Percentiles rank a stretch among this genome's conserved stretches.
Evolutionary conservation across 2,113 vertebrate species (phyloP).

Genomic region (Sturnus vulgaris): DNA sequence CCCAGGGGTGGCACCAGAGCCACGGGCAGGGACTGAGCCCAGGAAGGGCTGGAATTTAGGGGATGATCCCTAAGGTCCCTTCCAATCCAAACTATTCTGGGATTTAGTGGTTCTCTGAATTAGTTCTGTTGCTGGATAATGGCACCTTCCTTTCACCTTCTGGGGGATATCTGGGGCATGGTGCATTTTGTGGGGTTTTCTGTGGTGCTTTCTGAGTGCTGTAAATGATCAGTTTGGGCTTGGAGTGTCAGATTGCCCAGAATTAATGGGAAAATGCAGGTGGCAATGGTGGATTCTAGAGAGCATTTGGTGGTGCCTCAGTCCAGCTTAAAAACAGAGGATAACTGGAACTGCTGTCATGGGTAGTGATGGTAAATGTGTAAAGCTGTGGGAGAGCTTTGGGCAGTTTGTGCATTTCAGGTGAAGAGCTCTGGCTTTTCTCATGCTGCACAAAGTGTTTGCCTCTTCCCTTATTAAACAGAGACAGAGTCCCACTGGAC

Average conservation of each 20-base stretch:
- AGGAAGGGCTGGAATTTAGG: too few species aligned
- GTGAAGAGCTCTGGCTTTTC: not conserved
- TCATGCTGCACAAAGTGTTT: not conserved
- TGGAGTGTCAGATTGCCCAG: not conserved
- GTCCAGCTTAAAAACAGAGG: not conserved
- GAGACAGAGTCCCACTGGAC: not conserved
- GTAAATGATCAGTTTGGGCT: not conserved
- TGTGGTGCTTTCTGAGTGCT: not conserved
- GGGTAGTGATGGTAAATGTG: too few species aligned
- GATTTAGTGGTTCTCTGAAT: not conserved
- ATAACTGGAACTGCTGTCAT: not conserved
- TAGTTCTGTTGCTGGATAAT: not conserved
- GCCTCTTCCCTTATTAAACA: not conserved
- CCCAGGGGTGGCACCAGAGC: not conserved
- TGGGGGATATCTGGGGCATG: accelerated
- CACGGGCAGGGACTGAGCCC: accelerated
- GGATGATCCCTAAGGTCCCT: not conserved
- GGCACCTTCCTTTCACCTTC: not conserved
- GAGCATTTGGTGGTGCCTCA: not conserved
- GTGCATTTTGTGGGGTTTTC: not conserved
- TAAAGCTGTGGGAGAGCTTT: not conserved
- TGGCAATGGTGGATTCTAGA: not conserved
- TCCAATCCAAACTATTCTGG: too few species aligned
- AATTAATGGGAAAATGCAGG: not conserved
- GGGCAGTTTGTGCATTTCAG: not conserved